Percentiles rank a stretch among this genome's conserved stretches.
Conservation (phyloP, 2,113 vertebrate species). For the Pseudorectes ferrugineus region DNA sequence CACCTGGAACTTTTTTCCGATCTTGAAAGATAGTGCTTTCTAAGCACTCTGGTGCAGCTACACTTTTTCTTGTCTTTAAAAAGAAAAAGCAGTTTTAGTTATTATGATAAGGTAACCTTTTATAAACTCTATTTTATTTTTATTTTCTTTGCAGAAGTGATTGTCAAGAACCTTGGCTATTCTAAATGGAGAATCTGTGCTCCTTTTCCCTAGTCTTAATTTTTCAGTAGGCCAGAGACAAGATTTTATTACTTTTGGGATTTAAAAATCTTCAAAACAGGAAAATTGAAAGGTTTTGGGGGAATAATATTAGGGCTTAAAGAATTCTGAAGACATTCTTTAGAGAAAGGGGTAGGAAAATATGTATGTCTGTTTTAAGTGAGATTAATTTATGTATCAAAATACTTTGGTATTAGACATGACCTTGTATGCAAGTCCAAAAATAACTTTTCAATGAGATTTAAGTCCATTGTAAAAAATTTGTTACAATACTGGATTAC, state of each 20-base stretch:
- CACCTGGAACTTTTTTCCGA: constrained; percentile 5
- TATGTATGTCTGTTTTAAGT: not conserved
- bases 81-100: not conserved
- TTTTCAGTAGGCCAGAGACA: not conserved
- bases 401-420: not conserved
- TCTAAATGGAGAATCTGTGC: not conserved
- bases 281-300: not conserved
- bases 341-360: not conserved
- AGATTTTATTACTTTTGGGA: not conserved
- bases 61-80: not conserved
- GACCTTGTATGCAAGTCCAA: not conserved
- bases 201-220: not conserved
- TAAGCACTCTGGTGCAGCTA: not conserved
- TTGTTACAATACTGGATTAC: not conserved
- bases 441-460: not conserved
- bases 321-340: not conserved
- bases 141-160: not conserved
- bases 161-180: not conserved
- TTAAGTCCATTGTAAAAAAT: not conserved
- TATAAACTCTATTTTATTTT: not conserved
- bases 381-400: not conserved
- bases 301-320: not conserved
- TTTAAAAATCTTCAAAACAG: not conserved
- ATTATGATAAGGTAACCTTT: not conserved
- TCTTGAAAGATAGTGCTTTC: constrained; percentile 27